Evolutionary conservation across 1,140 invertebrate genomes (phyloP), one percentile per base, ranked within the genome.

Genomic region (Rhopalosiphum padi): DNA sequence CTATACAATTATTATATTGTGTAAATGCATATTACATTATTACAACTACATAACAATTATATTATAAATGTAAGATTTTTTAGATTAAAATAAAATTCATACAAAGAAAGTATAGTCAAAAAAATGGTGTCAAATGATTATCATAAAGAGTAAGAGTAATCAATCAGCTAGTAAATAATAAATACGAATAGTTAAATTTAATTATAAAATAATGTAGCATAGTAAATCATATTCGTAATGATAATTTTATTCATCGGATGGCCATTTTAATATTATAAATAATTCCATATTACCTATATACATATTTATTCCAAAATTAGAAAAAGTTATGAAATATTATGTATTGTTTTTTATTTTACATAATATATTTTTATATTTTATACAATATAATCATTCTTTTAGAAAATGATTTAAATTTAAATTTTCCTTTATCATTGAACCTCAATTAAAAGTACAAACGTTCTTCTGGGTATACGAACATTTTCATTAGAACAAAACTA

Each of bases 401-500:
- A 18, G 21, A 51, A 87, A 18, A 48, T 18, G 30, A 87, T 87
- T 87, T 35, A n/a, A 53, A 53, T 55, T 89, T 89, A 55, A 1
- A 41, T 55, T 89, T 41, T 22, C 35, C 23, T 89, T 55, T 89
- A 23, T 41, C 35, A 9, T 89, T 25, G 23, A 41, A 41, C 35
- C 8, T 37, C 37, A 53, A 55, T 89, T 55, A 89, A 89, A 55
- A 89, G 21, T 55, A 89, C 9, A 55, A 89, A 89, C 88, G 51
- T 89, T 89, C 55, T 89, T 89, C 48, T 25, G 51, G 8, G 37
- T 55, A 41, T 53, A 9, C 41, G 48, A 55, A 55, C 51, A 89
- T 89, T 89, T 89, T 89, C 51, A 55, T 89, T 41, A 89, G 51
- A 55, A 55, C 35, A 55, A 55, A 89, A 55, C 23, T 89, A 89